Percentiles rank a stretch among this genome's conserved stretches.
These are phyloP conservation scores for Apamea epomidion DNA, from an alignment of 2,888 invertebrate genomes.

Conservation along the genomic window DNA sequence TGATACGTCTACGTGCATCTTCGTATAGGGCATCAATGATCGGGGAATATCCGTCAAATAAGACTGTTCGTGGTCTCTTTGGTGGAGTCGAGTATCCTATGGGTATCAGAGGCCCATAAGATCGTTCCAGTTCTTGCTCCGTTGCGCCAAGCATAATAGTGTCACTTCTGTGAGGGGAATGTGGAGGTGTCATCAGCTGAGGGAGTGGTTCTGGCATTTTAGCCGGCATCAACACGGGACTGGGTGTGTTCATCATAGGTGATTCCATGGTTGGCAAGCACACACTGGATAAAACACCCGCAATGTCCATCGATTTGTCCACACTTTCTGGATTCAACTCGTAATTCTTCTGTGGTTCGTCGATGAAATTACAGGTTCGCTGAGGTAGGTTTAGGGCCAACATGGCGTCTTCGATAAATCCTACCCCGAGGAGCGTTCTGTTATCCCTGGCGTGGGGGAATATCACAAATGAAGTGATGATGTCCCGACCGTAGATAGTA, in stretches of 20 bases:
- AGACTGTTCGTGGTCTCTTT: not conserved
- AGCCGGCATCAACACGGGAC: too few species aligned
- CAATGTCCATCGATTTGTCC: not conserved
- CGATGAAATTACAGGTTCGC: not conserved
- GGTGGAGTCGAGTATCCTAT: conserved; percentile 3
- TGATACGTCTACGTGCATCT: not conserved
- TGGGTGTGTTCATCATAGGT: conserved; percentile 6
- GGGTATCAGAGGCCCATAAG: not conserved
- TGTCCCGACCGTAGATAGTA: not conserved
- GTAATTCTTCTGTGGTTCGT: not conserved
- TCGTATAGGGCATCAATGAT: conserved; percentile 4
- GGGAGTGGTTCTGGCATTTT: not conserved
- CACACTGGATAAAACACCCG: conserved; percentile 7
- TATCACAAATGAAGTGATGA: not conserved
- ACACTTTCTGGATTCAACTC: not conserved
- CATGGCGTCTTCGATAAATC: not conserved
- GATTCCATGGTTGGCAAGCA: conserved; percentile 1
- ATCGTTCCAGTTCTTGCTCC: not conserved
- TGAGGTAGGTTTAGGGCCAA: not conserved
- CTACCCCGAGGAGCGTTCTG: not conserved
- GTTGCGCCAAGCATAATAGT: not conserved
- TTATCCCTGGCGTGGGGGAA: not conserved
- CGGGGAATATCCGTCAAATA: not conserved
- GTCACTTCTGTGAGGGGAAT: not conserved
- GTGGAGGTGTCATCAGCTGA: not conserved